Conservation (phyloP, 2,113 vertebrate genomes). For the Apteryx mantelli region DNA sequence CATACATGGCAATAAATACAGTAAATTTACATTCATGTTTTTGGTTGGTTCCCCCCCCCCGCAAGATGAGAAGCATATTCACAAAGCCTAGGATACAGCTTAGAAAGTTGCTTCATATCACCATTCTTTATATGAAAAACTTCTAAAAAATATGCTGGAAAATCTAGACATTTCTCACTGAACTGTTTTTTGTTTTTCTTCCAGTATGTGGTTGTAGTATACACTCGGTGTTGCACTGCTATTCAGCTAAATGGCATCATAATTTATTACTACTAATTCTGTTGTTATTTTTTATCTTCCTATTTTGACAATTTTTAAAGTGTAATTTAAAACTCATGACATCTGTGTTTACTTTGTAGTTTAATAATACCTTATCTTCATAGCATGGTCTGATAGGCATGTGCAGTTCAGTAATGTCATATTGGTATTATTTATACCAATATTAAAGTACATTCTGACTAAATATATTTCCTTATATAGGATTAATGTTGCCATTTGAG, state of each 20-base stretch:
- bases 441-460: neutral
- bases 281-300: constrained; percentile 60
- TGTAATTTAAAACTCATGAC: constrained; percentile 68
- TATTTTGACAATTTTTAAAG: constrained; percentile 68
- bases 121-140: neutral
- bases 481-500: neutral
- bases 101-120: neutral
- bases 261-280: constrained; percentile 46
- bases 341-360: constrained; percentile 74
- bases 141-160: neutral
- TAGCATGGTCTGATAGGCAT: constrained; percentile 45
- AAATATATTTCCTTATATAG: neutral
- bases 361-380: constrained; percentile 67
- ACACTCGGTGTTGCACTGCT: neutral
- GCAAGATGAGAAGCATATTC: neutral
- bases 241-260: neutral
- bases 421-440: constrained; percentile 37
- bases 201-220: neutral
- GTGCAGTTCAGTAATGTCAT: constrained; percentile 33
- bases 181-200: neutral
- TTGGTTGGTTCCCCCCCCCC: no score
- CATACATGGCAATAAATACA: neutral
- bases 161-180: neutral
- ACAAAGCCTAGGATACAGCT: neutral
- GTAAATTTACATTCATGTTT: neutral